Conservation (phyloP, 2,888 invertebrate genomes). For the Hipparchia semele region DNA sequence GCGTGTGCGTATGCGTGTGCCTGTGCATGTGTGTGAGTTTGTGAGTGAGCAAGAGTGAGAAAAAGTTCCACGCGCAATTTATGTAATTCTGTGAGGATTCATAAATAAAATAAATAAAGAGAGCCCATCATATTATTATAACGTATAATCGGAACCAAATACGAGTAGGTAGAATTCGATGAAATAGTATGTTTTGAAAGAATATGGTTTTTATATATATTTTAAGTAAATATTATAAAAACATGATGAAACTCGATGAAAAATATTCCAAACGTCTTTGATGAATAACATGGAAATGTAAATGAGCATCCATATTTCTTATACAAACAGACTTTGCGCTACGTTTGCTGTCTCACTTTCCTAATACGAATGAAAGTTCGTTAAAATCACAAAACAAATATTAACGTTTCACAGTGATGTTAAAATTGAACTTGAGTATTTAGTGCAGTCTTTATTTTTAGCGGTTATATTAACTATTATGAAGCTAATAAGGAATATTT, state of each 20-base stretch:
- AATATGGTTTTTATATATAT: neutral
- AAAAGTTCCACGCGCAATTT: no score
- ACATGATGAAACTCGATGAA: neutral
- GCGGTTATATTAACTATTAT: no score
- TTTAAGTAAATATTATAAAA: neutral
- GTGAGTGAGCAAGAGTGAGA: no score
- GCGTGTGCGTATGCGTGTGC: no score
- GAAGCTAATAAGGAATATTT: no score
- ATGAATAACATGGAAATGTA: constrained; percentile 17
- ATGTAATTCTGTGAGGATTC: no score
- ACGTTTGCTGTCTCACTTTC: neutral
- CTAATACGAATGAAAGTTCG: neutral
- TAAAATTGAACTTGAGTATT: constrained; percentile 24
- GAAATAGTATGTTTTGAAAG: neutral
- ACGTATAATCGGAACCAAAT: neutral
- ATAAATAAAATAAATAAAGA: no score
- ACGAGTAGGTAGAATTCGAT: neutral
- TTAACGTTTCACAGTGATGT: constrained; percentile 30
- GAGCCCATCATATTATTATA: neutral
- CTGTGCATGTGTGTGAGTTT: no score
- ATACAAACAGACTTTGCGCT: constrained; percentile 7
- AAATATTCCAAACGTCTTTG: constrained; percentile 16
- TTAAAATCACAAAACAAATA: neutral
- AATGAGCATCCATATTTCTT: constrained; percentile 21
- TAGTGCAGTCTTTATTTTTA: no score